Base-by-base conservation (phyloP, 2,113 vertebrate species). In the Pangasianodon hypophthalmus region DNA sequence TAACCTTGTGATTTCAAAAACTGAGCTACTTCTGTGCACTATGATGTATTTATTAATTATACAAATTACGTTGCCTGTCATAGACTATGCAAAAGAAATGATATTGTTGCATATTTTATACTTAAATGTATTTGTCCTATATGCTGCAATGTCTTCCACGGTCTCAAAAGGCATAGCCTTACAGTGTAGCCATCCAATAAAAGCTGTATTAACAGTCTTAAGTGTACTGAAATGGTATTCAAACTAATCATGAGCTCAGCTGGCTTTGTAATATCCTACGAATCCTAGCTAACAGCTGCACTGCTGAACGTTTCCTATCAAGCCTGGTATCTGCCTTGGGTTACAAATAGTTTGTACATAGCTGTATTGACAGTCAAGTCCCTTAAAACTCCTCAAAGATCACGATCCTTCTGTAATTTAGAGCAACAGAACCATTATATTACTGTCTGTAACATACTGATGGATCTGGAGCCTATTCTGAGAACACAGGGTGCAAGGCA, bases 71-170 rank as follows among this genome's bases (percentile, higher is more conserved):
- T 62, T 73, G 32, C 88, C 81, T 52, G 46, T 83, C 32, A 52
- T 80, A 44, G 71, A 79, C 88, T 89, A 89, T 89, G 88, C 88
- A 89, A 89, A 75, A n/a, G 54, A 85, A 75, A 79, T 64, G 1
- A 64, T 71, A 54, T 24, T 83, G 60, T 64, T 83, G 79, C 81
- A 79, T 60, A n/a, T 85, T 85, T 89, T 85, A 85, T 52, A 85
- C 58, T 52, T 52, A 19, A 62, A 85, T 86, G n/a, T 62, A 50
- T 79, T 89, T 80, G 83, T 79, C 71, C 58, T 37, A 41, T 79
- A 79, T 89, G 83, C 84, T 80, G 58, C 84, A 80, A n/a, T 64
- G 84, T 89, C 44, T 80, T 86, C 84, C 56, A 80, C 73, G 6
- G 50, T 86, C 32, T 64, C 44, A 54, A 77, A 79, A 67, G 29